Percentiles rank a stretch among this genome's conserved stretches.
Evolutionary conservation across 1,140 invertebrate species (phyloP).

Genomic region (Ostrea denselamellosa): DNA sequence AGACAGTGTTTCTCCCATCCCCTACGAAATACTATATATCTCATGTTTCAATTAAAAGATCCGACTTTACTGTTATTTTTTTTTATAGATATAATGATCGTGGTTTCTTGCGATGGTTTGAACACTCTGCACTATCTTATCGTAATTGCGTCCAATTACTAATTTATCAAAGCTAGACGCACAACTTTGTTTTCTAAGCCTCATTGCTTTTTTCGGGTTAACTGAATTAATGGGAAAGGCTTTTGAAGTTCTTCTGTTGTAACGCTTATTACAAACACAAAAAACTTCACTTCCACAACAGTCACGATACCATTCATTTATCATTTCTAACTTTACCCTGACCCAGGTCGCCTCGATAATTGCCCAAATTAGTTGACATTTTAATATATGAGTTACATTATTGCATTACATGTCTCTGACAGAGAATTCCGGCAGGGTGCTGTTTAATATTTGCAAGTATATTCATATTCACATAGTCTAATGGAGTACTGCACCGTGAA

Average conservation of each 20-base stretch:
- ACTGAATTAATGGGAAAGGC: conserved; percentile 35
- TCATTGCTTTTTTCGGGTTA: conserved; percentile 38
- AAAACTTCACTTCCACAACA: conserved; percentile 21
- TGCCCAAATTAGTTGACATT: conserved; percentile 26
- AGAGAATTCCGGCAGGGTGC: not conserved
- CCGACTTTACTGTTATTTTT: not conserved
- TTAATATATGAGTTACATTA: conserved; percentile 19
- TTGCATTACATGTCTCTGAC: not conserved
- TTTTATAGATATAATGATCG: conserved; percentile 27
- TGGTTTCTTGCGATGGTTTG: conserved; percentile 22
- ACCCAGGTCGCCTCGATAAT: conserved; percentile 6
- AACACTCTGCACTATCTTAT: conserved; percentile 29
- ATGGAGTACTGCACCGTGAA: no score
- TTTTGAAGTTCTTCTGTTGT: conserved; percentile 29
- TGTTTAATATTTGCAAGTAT: no score
- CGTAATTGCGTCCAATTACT: conserved; percentile 37
- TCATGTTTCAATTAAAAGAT: conserved; percentile 34
- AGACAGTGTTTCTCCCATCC: not conserved
- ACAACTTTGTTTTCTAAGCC: conserved; percentile 37
- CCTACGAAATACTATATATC: conserved; percentile 25
- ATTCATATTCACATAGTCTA: no score
- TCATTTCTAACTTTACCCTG: conserved; percentile 22
- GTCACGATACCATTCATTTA: conserved; percentile 25
- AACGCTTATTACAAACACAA: conserved; percentile 32
- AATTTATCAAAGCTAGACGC: conserved; percentile 36